Evolutionary conservation across 2,797 vertebrate genomes (phyloP).

Genomic region (Ctenochaetus hawaiiensis): DNA sequence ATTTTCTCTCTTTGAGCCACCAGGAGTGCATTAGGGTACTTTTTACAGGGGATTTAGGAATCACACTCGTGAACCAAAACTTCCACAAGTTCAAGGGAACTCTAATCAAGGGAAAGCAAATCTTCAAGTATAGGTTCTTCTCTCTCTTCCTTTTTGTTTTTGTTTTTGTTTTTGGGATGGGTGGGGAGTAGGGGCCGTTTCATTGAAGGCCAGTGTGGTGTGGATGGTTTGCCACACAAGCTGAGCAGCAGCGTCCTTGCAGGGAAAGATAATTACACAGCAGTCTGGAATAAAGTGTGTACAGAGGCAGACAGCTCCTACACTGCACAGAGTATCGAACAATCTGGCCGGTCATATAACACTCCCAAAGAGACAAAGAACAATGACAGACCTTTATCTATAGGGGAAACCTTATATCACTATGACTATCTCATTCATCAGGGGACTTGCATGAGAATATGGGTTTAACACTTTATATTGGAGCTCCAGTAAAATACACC

Average conservation of each 20-base stretch:
- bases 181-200: conserved; percentile 43
- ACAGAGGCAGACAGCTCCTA: conserved; percentile 62
- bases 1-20: not conserved
- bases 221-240: conserved; percentile 60
- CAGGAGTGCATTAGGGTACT: not conserved
- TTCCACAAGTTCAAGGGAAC: conserved; percentile 13
- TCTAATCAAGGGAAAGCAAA: conserved; percentile 68
- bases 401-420: not conserved
- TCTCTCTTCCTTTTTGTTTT: conserved; percentile 7
- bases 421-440: conserved; percentile 4
- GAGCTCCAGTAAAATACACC: not conserved
- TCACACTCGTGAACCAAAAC: conserved; percentile 23
- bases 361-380: conserved; percentile 36
- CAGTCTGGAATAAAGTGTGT: conserved; percentile 53
- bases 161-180: conserved; percentile 22
- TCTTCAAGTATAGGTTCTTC: conserved; percentile 62
- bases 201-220: conserved; percentile 63
- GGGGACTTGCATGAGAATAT: not conserved
- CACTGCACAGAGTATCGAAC: conserved; percentile 39
- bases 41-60: conserved; percentile 5
- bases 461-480: not conserved
- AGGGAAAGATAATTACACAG: conserved; percentile 73
- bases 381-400: conserved; percentile 44
- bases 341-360: conserved; percentile 27
- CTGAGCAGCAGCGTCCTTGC: conserved; percentile 60